Evolutionary conservation across 53 echinoderm and acorn worm genomes (phyloP).

Genomic region (Luidia sarsii): DNA sequence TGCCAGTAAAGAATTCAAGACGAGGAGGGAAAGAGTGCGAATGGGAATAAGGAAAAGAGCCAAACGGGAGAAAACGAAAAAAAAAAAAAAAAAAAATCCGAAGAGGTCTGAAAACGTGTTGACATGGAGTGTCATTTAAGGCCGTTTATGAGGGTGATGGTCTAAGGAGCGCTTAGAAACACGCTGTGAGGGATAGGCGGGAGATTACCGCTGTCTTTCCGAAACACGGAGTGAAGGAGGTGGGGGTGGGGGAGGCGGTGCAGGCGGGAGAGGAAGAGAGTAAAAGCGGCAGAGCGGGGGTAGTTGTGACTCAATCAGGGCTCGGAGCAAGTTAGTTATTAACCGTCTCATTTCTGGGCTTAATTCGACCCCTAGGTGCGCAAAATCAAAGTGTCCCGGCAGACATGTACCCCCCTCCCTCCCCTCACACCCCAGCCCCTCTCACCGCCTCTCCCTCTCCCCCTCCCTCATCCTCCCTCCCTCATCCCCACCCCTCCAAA

Average conservation of each 20-base stretch:
- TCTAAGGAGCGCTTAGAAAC: slow-evolving; percentile 16
- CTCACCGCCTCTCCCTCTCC: neutral
- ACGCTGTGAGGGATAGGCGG: slow-evolving; percentile 31
- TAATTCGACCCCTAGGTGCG: slow-evolving; percentile 39
- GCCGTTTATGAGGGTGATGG: slow-evolving; percentile 31
- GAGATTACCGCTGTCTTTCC: slow-evolving; percentile 4
- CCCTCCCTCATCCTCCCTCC: neutral
- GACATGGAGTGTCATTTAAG: slow-evolving; percentile 36
- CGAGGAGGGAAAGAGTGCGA: neutral
- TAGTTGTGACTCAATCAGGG: slow-evolving; percentile 34
- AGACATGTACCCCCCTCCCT: neutral
- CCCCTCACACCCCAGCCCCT: neutral
- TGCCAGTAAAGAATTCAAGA: neutral
- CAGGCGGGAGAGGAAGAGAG: neutral
- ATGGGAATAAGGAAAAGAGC: too few species aligned
- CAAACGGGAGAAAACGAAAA: neutral
- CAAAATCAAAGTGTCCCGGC: slow-evolving; percentile 34
- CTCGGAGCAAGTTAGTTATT: slow-evolving; percentile 37
- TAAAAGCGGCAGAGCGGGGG: too few species aligned
- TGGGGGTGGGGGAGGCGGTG: too few species aligned
- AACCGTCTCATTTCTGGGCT: slow-evolving; percentile 46
- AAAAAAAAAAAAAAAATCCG: neutral
- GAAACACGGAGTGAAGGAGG: neutral
- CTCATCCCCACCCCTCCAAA: neutral
- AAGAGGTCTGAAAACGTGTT: slow-evolving; percentile 2